Base-by-base conservation (phyloP, 2,113 vertebrate species). In the Charina bottae region DNA sequence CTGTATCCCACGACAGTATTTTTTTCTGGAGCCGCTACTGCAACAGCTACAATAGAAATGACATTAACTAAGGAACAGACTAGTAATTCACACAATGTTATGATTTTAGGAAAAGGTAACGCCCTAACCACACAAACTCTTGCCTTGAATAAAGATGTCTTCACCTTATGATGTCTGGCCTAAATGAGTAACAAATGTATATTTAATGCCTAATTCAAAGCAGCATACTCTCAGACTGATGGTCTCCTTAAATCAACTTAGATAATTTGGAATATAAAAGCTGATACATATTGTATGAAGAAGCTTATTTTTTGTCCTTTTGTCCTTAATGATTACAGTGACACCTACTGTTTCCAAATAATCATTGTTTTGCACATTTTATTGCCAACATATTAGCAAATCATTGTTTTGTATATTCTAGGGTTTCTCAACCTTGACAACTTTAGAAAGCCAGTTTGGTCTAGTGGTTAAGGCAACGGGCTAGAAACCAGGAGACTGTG, bases 341-440 rank as follows among this genome's bases (percentile, higher is more conserved):
- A 98, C 97, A 98, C 95, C 98, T 98, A 95, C 97, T 98, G 97
- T 97, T 94, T 56, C 90, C 46, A 84, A 87, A 90, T 62, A 94
- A 58, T 89, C 94, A 85, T 95, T 93, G 84, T 84, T 87, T 10
- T 54, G 46, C 13, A 92, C 86, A 83, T 15, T 93, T 62, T 59
- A 59, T 84, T 68, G 49, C 11, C 56, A n/a, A 33, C 93, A 59
- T 88, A 60, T 58, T 72, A 88, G 12, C 17, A 59, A 72, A 46
- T 83, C 62, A 12, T 88, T 83, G 46, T 89, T 83, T 24, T 42
- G 3, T 78, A 87, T 78, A 58, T 91, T 24, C 64, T 42, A 46
- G 42, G 42, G 42, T 42, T 3, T 42, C 42, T 42, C 42, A 42
- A 42, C 42, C 2, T 42, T 42, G 42, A 42, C 42, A 42, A 42